Conservation (phyloP, 2,797 vertebrate species). For the Enoplosus armatus region DNA sequence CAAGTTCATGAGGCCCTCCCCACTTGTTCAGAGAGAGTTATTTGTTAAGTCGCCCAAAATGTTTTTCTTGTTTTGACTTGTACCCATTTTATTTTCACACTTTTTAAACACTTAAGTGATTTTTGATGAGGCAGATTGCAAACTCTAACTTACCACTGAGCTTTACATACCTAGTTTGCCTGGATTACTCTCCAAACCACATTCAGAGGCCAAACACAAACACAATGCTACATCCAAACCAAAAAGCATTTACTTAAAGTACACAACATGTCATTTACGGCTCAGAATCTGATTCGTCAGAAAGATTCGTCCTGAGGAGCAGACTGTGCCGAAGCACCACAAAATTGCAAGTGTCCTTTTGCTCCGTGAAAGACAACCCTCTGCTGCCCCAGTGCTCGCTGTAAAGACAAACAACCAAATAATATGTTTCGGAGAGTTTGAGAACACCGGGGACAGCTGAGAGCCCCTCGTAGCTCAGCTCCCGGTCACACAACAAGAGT, state of each 20-base stretch:
- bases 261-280: background rate
- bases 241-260: background rate
- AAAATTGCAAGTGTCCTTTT: slow-evolving; percentile 20
- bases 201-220: background rate
- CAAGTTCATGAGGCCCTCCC: too few species aligned
- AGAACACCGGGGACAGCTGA: slow-evolving; percentile 13
- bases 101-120: too few species aligned
- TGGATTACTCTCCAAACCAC: background rate
- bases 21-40: too few species aligned
- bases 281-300: background rate
- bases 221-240: background rate
- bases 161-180: background rate
- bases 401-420: slow-evolving; percentile 29
- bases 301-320: slow-evolving; percentile 11
- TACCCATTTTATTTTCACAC: too few species aligned
- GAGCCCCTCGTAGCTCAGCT: slow-evolving; percentile 31
- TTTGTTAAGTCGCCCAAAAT: too few species aligned
- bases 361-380: slow-evolving; percentile 3
- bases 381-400: background rate
- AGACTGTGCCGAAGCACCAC: background rate
- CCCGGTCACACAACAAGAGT: slow-evolving; percentile 20
- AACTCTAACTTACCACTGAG: background rate
- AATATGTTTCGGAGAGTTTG: slow-evolving; percentile 4
- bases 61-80: too few species aligned
- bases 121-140: background rate